These are phyloP conservation scores for Pangasianodon hypophthalmus DNA, from an alignment of 2,113 vertebrate genomes.

Conservation along the genomic window DNA sequence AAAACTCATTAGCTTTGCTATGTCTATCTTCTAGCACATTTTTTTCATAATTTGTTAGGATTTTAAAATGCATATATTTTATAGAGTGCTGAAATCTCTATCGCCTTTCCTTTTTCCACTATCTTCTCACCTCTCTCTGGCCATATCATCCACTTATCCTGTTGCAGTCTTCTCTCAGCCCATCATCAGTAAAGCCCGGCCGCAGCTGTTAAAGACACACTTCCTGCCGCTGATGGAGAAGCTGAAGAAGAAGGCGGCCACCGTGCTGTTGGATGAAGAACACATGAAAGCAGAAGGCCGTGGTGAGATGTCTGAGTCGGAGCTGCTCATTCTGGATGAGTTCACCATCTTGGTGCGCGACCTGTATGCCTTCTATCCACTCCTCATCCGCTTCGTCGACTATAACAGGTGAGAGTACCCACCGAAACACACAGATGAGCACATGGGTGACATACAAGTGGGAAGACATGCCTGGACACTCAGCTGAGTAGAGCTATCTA, in stretches of 20 bases:
- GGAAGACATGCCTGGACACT: background rate
- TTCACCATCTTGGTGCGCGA: conserved; percentile 92
- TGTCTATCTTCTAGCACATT: background rate
- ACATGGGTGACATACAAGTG: background rate
- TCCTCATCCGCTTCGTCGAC: conserved; percentile 95
- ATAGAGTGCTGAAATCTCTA: background rate
- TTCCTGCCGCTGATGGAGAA: conserved; percentile 97
- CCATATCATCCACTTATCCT: background rate
- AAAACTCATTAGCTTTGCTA: background rate
- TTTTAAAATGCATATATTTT: background rate
- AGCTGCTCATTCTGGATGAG: conserved; percentile 94
- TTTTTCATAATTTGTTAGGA: background rate
- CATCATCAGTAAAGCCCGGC: conserved; percentile 93
- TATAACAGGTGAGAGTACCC: conserved; percentile 84
- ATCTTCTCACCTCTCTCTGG: background rate
- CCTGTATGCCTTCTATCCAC: conserved; percentile 95
- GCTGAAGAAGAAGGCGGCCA: conserved; percentile 91
- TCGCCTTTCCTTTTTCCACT: background rate
- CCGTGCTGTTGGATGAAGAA: conserved; percentile 90
- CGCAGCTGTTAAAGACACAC: conserved; percentile 90
- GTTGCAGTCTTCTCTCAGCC: conserved; percentile 92
- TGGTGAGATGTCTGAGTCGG: conserved; percentile 94
- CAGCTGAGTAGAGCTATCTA: background rate
- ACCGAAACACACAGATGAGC: background rate
- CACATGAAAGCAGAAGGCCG: conserved; percentile 90